Base-by-base conservation (phyloP, 2,113 vertebrate species). In the Oncorhynchus keta region DNA sequence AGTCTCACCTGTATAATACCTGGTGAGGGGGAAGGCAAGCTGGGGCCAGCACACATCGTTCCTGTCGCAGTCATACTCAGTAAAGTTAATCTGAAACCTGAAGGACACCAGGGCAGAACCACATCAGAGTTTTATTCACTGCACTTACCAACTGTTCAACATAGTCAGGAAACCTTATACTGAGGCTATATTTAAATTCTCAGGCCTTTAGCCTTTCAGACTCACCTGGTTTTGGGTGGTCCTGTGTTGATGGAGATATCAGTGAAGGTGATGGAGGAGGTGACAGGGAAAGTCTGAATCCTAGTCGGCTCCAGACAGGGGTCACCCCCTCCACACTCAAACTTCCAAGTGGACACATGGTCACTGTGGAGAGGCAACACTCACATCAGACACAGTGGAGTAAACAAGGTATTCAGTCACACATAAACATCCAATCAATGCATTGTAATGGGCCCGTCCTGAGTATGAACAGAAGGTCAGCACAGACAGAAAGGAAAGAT, bases 21-120 rank as follows among this genome's bases (percentile, higher is more conserved):
- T 91, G 59, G 59, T 62, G n/a, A 62, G 59, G n/a, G 68, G 68
- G 45, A 49, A 99, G 0, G 93, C 88, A 0, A 99, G 94, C 1
- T 98, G 94, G 1, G 95, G 96, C 98, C 97, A 99, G 75, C 98
- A 99, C 62, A 98, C 93, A 0, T 97, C 95, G 24, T 99, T 99
- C 70, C 86, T 91, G 85, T 90, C 88, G 83, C 98, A 99, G 91
- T 99, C 96, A n/a, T 96, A 97, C 79, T 97, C 97, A 2, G 95
- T 96, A 30, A 95, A 96, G 87, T 95, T 97, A n/a, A 96, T 92
- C 84, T 95, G 95, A 90, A 95, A 99, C 68, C 97, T 99, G 76
- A 1, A 73, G 16, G 57, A 61, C 2, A 79, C 71, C 70, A 72
- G n/a, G 5, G 4, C 5, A 20, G 13, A 74, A 4, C n/a, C 1